Evolutionary conservation across 2,888 invertebrate genomes (phyloP).

Genomic region (Erebia aethiops): DNA sequence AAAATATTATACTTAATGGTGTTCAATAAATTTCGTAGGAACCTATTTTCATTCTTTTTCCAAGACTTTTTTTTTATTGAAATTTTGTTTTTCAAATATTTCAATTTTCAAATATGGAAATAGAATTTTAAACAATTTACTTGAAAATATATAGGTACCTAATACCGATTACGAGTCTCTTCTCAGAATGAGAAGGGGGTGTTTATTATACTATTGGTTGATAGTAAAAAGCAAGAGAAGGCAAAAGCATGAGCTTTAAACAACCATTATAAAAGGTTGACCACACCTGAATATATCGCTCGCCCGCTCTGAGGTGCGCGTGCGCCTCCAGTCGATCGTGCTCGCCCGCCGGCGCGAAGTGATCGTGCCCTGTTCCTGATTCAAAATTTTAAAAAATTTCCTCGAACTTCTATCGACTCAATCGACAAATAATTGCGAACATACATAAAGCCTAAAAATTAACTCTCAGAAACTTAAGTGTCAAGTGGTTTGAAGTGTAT

Average conservation of each 20-base stretch:
- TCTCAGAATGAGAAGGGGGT: background rate
- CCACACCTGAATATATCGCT: slow-evolving; percentile 54
- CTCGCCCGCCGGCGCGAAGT: slow-evolving; percentile 62
- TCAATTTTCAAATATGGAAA: background rate
- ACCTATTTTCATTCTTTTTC: background rate
- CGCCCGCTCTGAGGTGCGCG: slow-evolving; percentile 66
- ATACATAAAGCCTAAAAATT: slow-evolving; percentile 8
- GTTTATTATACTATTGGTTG: too few relatives aligned
- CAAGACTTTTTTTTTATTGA: background rate
- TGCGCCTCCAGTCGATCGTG: slow-evolving; percentile 76
- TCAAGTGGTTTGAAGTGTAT: slow-evolving; percentile 25
- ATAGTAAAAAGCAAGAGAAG: too few relatives aligned
- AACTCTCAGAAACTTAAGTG: slow-evolving; percentile 32
- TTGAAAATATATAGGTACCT: background rate
- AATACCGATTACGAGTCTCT: too few relatives aligned
- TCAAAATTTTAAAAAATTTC: slow-evolving; percentile 42
- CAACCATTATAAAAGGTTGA: slow-evolving; percentile 54
- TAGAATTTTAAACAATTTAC: background rate
- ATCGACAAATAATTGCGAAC: background rate
- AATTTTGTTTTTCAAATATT: too few relatives aligned
- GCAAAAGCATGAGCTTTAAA: slow-evolving; percentile 1
- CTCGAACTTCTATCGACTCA: slow-evolving; percentile 31
- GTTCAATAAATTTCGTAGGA: background rate
- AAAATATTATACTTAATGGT: background rate
- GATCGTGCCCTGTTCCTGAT: slow-evolving; percentile 55